A percentile compares a stretch with the other conserved stretches of the same genome.
These are phyloP conservation scores for Camptogramma bilineatum DNA, from an alignment of 2,888 invertebrate genomes.

Conservation along the genomic window DNA sequence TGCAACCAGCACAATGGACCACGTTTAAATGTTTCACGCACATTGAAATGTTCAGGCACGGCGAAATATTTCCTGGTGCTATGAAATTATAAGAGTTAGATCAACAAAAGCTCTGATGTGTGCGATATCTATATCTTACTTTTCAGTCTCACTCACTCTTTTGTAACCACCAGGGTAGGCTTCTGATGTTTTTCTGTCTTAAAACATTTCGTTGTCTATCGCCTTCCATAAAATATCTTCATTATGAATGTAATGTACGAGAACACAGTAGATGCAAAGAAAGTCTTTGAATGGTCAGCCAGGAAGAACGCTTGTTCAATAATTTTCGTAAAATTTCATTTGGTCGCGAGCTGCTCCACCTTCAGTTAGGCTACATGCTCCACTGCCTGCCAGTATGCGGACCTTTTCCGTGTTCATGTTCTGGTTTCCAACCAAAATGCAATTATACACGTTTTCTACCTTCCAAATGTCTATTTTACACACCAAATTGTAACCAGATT, in stretches of 20 bases:
- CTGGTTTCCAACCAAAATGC: slow-evolving; percentile 56
- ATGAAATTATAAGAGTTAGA: slow-evolving; percentile 34
- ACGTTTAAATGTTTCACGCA: slow-evolving; percentile 57
- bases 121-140: neutral
- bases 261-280: neutral
- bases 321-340: neutral
- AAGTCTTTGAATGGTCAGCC: neutral
- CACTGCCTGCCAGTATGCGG: slow-evolving; percentile 57
- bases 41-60: slow-evolving; percentile 41
- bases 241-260: no score
- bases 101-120: neutral
- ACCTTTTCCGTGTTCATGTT: slow-evolving; percentile 64
- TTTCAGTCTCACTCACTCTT: neutral
- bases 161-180: neutral
- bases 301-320: neutral
- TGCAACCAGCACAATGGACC: slow-evolving; percentile 51
- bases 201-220: no score
- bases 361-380: slow-evolving; percentile 49
- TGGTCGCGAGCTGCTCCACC: neutral
- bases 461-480: slow-evolving; percentile 35
- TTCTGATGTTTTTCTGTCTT: no score
- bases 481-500: slow-evolving; percentile 40
- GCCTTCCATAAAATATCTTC: no score
- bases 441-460: slow-evolving; percentile 48
- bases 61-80: slow-evolving; percentile 22